phyloP scores from a whole-genome alignment of 92 coral and sea anemone species.

The Epizoanthus rinbou region DNA sequence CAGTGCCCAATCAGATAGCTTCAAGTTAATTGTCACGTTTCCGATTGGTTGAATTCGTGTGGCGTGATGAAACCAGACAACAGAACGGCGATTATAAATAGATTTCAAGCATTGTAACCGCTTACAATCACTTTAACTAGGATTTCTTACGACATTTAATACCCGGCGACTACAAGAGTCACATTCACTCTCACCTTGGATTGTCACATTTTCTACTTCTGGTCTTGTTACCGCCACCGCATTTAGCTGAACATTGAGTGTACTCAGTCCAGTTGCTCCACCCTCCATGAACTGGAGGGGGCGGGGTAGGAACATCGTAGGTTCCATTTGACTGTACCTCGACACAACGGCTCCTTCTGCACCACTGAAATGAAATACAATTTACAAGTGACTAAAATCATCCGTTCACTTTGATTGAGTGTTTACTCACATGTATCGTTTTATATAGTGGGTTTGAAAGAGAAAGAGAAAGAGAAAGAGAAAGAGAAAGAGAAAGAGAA shows the following conservation, averaged over 20 bases:
- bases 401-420: not conserved
- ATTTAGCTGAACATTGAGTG: slow-evolving; percentile 75
- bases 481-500: no score
- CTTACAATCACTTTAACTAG: slow-evolving; percentile 69
- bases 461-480: no score
- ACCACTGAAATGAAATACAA: slow-evolving; percentile 72
- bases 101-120: slow-evolving; percentile 51
- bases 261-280: slow-evolving; percentile 83
- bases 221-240: slow-evolving; percentile 80
- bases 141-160: no score
- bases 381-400: not conserved
- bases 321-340: slow-evolving; percentile 46
- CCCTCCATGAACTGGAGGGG: slow-evolving; percentile 83
- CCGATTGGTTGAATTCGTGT: no score
- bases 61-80: no score
- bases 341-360: slow-evolving; percentile 82
- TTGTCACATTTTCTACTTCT: slow-evolving; percentile 71
- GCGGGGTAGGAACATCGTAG: slow-evolving; percentile 16
- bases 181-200: slow-evolving; percentile 65
- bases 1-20: no score
- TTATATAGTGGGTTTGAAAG: no score
- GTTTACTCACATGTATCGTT: no score
- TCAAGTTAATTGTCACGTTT: no score
- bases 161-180: not conserved
- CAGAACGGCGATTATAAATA: no score